Percentiles rank a stretch among this genome's conserved stretches.
Conservation (phyloP, 2,113 vertebrate species). For the Daboia siamensis region DNA sequence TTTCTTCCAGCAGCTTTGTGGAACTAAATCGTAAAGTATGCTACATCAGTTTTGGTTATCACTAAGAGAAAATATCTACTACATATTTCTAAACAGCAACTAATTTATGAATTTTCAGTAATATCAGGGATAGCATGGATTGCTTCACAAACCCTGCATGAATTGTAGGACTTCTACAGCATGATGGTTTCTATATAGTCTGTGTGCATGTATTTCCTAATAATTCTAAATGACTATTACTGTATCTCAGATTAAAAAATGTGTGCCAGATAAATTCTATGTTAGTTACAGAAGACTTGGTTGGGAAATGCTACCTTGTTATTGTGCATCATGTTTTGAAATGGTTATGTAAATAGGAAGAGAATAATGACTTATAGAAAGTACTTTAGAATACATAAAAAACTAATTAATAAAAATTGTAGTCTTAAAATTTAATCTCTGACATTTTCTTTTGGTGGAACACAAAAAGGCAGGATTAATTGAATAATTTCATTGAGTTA, state of each 20-base stretch:
- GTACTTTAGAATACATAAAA: neutral
- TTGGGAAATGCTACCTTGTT: neutral
- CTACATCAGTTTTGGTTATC: constrained; percentile 33
- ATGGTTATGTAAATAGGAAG: neutral
- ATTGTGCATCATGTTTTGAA: neutral
- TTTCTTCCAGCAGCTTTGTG: constrained; percentile 46
- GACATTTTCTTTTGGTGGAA: neutral
- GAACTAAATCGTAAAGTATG: constrained; percentile 50
- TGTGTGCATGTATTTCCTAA: neutral
- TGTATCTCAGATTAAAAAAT: neutral
- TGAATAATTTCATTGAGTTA: neutral
- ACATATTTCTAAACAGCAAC: constrained; percentile 66
- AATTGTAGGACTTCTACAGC: constrained; percentile 26
- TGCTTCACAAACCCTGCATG: constrained; percentile 7
- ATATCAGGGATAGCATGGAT: constrained; percentile 25
- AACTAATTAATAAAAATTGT: neutral
- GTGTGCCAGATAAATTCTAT: neutral
- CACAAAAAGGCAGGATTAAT: neutral
- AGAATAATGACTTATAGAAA: neutral
- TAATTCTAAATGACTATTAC: neutral
- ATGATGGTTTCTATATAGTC: accelerated
- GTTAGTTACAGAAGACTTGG: neutral
- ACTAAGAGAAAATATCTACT: constrained; percentile 57
- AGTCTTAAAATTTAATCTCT: neutral
- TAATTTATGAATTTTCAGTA: constrained; percentile 60